Conservation (phyloP, 2,797 vertebrate genomes). For the Hydrophis major region DNA sequence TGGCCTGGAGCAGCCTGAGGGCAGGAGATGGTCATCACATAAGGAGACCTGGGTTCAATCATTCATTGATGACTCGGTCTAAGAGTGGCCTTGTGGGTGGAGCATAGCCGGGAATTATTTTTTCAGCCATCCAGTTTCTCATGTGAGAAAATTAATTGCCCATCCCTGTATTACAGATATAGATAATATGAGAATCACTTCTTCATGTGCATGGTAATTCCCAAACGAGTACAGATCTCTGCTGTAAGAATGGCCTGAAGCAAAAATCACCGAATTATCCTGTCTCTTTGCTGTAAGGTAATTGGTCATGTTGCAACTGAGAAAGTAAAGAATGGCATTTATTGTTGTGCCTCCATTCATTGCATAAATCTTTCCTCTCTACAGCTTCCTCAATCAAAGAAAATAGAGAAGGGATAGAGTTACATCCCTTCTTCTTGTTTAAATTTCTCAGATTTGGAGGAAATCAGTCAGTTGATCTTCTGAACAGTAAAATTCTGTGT, state of each 20-base stretch:
- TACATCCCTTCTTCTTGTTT: background rate
- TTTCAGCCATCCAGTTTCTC: too few species aligned
- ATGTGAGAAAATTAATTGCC: background rate
- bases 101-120: background rate
- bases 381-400: background rate
- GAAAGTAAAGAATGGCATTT: background rate
- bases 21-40: background rate
- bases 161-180: background rate
- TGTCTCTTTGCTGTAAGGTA: background rate
- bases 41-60: background rate
- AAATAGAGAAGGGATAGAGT: background rate
- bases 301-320: background rate
- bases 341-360: background rate
- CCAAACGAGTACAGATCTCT: background rate
- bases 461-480: background rate
- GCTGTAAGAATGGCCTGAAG: background rate
- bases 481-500: background rate
- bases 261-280: fast-evolving
- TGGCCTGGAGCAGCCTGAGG: background rate
- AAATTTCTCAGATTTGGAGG: background rate
- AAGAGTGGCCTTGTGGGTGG: background rate
- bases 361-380: background rate
- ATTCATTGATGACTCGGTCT: background rate
- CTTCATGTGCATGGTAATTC: too few species aligned
- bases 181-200: background rate